These are phyloP conservation scores for Microvelia longipes DNA, from an alignment of 1,140 invertebrate species.

Conservation along the genomic window DNA sequence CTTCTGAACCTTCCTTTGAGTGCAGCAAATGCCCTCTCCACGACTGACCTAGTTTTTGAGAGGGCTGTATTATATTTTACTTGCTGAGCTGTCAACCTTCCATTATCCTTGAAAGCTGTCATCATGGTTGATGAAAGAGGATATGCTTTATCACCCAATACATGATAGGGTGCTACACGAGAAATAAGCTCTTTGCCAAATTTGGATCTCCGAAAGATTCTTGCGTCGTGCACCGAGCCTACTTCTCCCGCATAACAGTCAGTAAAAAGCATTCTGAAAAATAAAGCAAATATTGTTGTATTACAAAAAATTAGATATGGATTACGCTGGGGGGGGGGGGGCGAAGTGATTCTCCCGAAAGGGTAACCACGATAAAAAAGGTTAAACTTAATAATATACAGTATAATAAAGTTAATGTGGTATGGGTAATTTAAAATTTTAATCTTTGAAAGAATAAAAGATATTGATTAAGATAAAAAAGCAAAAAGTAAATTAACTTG, in stretches of 20 bases:
- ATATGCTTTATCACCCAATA: background rate
- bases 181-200: background rate
- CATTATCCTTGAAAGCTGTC: background rate
- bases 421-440: too few species aligned
- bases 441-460: too few species aligned
- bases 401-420: too few species aligned
- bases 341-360: too few species aligned
- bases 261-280: background rate
- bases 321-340: too few species aligned
- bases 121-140: background rate
- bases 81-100: background rate
- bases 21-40: background rate
- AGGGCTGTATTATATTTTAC: background rate
- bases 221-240: background rate
- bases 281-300: background rate
- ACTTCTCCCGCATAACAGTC: background rate
- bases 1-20: background rate
- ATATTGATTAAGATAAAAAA: too few species aligned
- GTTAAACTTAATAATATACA: too few species aligned
- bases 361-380: too few species aligned
- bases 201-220: background rate
- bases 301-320: too few species aligned
- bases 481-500: too few species aligned
- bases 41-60: background rate
- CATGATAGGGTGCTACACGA: background rate